Evolutionary conservation across 2,888 invertebrate species (phyloP).

Genomic region (Nebria brevicollis): DNA sequence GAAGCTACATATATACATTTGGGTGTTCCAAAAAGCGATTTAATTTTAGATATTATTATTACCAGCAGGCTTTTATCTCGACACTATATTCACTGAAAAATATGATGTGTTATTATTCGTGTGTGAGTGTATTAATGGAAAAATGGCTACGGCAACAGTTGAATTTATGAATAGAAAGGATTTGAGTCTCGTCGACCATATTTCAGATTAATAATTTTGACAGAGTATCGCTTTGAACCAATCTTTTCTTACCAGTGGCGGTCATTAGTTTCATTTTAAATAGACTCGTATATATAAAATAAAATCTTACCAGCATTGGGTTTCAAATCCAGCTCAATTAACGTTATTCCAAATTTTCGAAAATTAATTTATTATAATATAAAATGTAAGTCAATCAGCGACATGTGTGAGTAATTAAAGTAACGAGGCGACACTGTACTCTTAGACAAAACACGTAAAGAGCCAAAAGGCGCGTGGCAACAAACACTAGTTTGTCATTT

Average conservation of each 20-base stretch:
- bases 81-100: conserved; percentile 26
- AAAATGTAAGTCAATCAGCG: not conserved
- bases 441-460: conserved; percentile 21
- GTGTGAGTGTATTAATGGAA: conserved; percentile 29
- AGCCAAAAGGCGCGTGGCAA: conserved; percentile 50
- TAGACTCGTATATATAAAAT: not conserved
- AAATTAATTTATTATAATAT: too few species aligned
- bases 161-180: conserved; percentile 41
- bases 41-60: conserved; percentile 47
- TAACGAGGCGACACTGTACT: conserved; percentile 10
- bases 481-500: conserved; percentile 52
- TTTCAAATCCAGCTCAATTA: not conserved
- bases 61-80: conserved; percentile 35
- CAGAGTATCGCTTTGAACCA: not conserved
- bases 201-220: conserved; percentile 43
- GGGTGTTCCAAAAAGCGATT: conserved; percentile 38
- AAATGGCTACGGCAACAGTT: conserved; percentile 36
- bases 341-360: too few species aligned
- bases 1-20: not conserved
- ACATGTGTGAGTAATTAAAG: not conserved
- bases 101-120: conserved; percentile 45
- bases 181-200: conserved; percentile 29
- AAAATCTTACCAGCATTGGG: not conserved
- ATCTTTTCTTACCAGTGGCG: not conserved
- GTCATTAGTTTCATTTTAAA: not conserved